Evolutionary conservation across 2,888 invertebrate genomes (phyloP).

Genomic region (Spicauda simplicius): DNA sequence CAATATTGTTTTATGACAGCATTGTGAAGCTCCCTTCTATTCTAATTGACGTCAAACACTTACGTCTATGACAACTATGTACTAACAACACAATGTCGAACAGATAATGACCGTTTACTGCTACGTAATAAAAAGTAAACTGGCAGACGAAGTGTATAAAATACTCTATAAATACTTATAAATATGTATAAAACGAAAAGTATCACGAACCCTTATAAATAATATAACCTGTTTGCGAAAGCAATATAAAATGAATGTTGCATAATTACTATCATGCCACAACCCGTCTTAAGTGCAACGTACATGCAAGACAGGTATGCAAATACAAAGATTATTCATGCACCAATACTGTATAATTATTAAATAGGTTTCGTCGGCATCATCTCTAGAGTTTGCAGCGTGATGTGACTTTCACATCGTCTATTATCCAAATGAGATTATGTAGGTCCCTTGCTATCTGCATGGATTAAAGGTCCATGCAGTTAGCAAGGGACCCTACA

Average conservation of each 20-base stretch:
- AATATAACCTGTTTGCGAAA: neutral
- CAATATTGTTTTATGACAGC: no score
- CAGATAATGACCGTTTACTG: no score
- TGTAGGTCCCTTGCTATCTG: no score
- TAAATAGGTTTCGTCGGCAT: slow-evolving; percentile 4
- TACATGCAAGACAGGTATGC: slow-evolving; percentile 15
- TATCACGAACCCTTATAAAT: neutral
- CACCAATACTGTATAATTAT: slow-evolving; percentile 20
- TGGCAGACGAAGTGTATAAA: no score
- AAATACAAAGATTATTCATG: slow-evolving; percentile 10
- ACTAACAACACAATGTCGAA: no score
- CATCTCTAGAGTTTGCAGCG: neutral
- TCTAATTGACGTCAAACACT: no score
- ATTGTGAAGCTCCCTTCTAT: no score
- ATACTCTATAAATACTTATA: neutral
- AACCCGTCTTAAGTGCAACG: neutral
- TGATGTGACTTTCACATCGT: neutral
- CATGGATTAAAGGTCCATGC: no score
- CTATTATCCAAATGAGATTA: no score
- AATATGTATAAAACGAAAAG: neutral
- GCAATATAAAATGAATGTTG: slow-evolving; percentile 1
- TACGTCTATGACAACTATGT: no score
- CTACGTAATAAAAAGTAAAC: no score
- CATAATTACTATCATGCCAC: slow-evolving; percentile 10
- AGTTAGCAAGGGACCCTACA: no score